Evolutionary conservation across 1,140 invertebrate genomes (phyloP), one percentile per base, ranked within the genome.

Genomic region (Grapholita molesta): DNA sequence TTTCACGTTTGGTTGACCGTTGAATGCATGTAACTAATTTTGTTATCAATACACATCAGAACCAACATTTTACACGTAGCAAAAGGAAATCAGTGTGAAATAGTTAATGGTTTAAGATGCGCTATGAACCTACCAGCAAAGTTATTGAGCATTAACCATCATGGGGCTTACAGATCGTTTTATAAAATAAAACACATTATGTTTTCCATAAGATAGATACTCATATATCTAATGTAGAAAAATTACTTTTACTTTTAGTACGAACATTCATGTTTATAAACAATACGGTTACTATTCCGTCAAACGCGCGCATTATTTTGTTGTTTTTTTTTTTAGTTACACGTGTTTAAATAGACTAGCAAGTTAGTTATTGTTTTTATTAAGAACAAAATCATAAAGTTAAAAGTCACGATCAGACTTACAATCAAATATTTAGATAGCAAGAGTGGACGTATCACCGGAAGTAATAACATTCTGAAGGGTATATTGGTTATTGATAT

Each of bases 1-100:
- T 91, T 91, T 91, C 88, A 91, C 86, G 88, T 74, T 77, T 79
- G 74, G 86, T 86, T 87, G 81, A 73, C 75, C 75, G 66, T 74
- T 87, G 77, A 89, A 91, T 86, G 81, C 84, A 81, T 84, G 84
- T 83, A 79, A 85, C 86, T 86, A 89, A 89, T 91, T 87, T 83
- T 81, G 80, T 80, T 84, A 82, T 79, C 77, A 82, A 82, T 75
- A 85, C 71, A 79, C 64, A 77, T 79, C 66, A 80, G 74, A 78
- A 52, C 65, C 64, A 64, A 66, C 68, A 72, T 68, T 77, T 64
- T 33, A 57, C 66, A 53, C 15, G 67, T 76, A 30, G 66, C 12
- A 30, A n/a, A 64, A 66, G 25, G 73, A 85, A 89, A 76, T 80
- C 70, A 66, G 74, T 77, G 82, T 89, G 83, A 89, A 89, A 89